These are phyloP conservation scores for Cyrtodaria siliqua DNA, from an alignment of 2,888 invertebrate species.

Conservation along the genomic window DNA sequence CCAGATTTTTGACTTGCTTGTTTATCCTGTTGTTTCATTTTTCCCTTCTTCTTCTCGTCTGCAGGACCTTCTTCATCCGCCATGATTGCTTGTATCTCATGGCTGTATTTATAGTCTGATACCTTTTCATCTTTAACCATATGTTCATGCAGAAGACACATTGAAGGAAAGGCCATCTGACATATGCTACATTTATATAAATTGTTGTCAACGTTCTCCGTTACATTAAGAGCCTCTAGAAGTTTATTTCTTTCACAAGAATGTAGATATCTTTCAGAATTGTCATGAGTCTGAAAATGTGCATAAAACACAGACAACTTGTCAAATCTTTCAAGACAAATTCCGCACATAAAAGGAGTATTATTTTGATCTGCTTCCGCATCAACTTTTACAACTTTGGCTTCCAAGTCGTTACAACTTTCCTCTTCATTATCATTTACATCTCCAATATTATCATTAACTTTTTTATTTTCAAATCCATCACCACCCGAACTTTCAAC, in stretches of 20 bases:
- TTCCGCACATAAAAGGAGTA: not conserved
- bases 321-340: not conserved
- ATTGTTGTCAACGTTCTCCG: not conserved
- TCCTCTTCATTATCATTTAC: no score
- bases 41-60: not conserved
- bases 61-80: not conserved
- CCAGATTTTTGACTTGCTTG: not conserved
- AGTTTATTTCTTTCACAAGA: not conserved
- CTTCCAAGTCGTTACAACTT: no score
- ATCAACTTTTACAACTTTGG: not conserved
- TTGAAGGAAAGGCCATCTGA: slow-evolving; percentile 28
- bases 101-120: slow-evolving; percentile 40
- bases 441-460: no score
- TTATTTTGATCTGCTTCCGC: not conserved
- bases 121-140: slow-evolving; percentile 52
- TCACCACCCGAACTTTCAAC: no score
- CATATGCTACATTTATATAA: slow-evolving; percentile 43
- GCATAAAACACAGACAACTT: not conserved
- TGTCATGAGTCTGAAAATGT: not conserved
- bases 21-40: not conserved
- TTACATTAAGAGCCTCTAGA: not conserved
- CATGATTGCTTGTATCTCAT: slow-evolving; percentile 26
- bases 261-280: not conserved
- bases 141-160: slow-evolving; percentile 49
- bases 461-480: no score